Base-by-base conservation (phyloP, 2,888 invertebrate species). In the Apodemia duryi region DNA sequence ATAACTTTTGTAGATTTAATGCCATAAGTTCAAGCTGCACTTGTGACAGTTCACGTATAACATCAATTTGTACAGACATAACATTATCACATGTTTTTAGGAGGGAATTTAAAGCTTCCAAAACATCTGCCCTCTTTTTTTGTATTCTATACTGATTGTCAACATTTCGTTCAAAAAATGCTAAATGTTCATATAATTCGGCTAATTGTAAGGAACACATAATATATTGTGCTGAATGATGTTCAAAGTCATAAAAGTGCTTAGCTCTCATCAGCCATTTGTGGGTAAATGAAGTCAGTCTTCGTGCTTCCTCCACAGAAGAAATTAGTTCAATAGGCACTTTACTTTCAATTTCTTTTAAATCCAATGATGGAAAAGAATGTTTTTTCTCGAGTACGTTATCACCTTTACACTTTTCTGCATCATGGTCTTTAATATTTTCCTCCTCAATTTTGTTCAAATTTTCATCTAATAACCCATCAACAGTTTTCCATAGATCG, bases 141-240 rank as follows among this genome's bases (percentile, higher is more conserved):
- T 94, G 94, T 32, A 94, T 90, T 68, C 84, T 91, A 74, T 94
- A 94, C 71, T 91, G 91, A 68, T 83, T 85, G 68, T 95, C 95
- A 57, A 95, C 87, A 75, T 95, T 94, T 52, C 92, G 86, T 80
- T 96, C 96, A 83, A 95, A 96, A 79, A 95, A 95, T 0, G 95
- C 94, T 64, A 96, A 84, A 74, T 93, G 93, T 72, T 94, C 93
- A 76, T 94, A 95, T 13, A 95, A 79, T 73, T 94, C 94, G 57
- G 95, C 95, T 61, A 93, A 77, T 75, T 94, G 94, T 69, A 94
- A 77, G 1, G 93, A 91, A 67, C 93, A 91, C 60, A 94, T 93
- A 65, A 94, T 93, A 72, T 93, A 94, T 71, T 94, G 93, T 49
- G 93, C 85, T 0, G 94, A 92, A 74, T 92, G 91, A 71, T 94